Base-by-base conservation (phyloP, 2,888 invertebrate species). In the Agonum fuliginosum region DNA sequence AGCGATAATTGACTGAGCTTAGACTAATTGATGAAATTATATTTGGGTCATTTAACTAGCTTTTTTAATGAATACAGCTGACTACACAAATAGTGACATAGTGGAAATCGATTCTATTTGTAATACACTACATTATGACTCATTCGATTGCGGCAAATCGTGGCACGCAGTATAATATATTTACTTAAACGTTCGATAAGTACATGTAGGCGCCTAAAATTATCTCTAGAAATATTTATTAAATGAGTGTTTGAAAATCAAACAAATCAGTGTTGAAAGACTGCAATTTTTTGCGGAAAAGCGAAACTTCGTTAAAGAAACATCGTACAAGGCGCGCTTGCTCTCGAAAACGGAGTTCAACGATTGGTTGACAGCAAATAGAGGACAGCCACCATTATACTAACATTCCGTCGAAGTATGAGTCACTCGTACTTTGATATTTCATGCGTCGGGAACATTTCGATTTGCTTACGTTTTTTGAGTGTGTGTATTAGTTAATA, bases 351-450 rank as follows among this genome's bases (percentile, higher is more conserved):
- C 43, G 12, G 69, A 10, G 69, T 2, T 37, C 17, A 71, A 54
- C 54, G 72, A 72, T 72, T 72, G 72, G 72, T 14, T 27, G 54
- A 37, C 51, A 51, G n/a, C 43, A 30, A 75, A 75, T 67, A 34
- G 72, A 54, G 72, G 72, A 54, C 65, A 22, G 37, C 75, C 75
- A 30, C 75, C 75, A 75, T 74, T 65, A 73, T 37, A 46, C 62
- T 34, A 73, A 62, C 74, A 74, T 75, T 65, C 65, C 75, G 30
- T 62, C 46, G 75, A 75, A 67, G 65, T 22, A 75, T 75, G 67
- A 67, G 65, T 75, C 67, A 75, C 46, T 70, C 24, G 46, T 70
- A 46, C 69, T 46, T 46, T 43, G 69, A 70, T 43, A 24, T 37
- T 70, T 70, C 19, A 46, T 70, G 43, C 41, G 69, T 70, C 27